Conservation (phyloP, 2,113 vertebrate genomes). For the Monarcha castaneiventris region DNA sequence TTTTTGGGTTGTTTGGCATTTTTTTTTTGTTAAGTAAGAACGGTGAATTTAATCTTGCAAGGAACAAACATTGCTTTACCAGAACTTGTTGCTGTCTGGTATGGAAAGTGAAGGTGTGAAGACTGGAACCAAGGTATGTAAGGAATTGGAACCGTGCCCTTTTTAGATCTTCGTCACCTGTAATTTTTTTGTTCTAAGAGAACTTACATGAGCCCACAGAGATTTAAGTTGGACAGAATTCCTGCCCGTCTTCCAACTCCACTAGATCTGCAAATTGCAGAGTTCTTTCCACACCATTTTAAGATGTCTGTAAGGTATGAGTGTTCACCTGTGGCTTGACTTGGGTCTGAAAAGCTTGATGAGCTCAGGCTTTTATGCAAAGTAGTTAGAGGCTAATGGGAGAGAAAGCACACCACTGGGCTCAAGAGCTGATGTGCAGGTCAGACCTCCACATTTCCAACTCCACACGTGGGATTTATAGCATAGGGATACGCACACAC, state of each 20-base stretch:
- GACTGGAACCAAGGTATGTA: background rate
- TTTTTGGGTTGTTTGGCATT: background rate
- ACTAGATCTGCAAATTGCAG: background rate
- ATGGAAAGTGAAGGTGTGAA: background rate
- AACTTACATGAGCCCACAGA: background rate
- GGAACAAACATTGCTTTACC: background rate
- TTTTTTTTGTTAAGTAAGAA: background rate
- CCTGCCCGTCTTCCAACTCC: background rate
- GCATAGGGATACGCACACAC: rapidly evolving
- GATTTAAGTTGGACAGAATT: background rate
- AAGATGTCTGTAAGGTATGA: background rate
- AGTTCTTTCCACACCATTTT: background rate
- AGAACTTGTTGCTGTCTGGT: background rate
- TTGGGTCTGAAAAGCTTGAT: background rate
- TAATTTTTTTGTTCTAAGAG: background rate
- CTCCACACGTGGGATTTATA: background rate
- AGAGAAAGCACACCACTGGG: background rate
- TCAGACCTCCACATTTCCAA: background rate
- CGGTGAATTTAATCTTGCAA: background rate
- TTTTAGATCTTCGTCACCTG: background rate
- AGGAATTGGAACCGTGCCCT: background rate
- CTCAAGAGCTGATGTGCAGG: background rate
- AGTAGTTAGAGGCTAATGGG: background rate
- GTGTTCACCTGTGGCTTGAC: background rate
- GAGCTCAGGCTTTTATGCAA: background rate